Evolutionary conservation across 2,113 vertebrate species (phyloP).

Genomic region (Danio rerio): GRCz12tu NC_133197.1:10324001-10324500

Average conservation of each 20-base stretch:
- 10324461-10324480: background rate
- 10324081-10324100: background rate
- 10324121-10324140: background rate
- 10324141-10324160: slow-evolving; percentile 17
- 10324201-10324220: background rate
- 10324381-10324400: background rate
- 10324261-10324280: slow-evolving; percentile 9
- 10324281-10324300: slow-evolving; percentile 39
- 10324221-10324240: background rate
- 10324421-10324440: background rate
- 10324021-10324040: too few relatives aligned
- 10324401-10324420: background rate
- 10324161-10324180: background rate
- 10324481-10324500: background rate
- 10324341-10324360: slow-evolving; percentile 12
- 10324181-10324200: background rate
- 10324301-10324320: background rate
- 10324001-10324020: too few relatives aligned
- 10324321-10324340: background rate
- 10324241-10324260: slow-evolving; percentile 18
- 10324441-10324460: slow-evolving; percentile 8
- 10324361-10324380: slow-evolving; percentile 45
- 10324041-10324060: too few relatives aligned
- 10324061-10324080: background rate
- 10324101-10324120: background rate